phyloP scores from a whole-genome alignment of 2,888 invertebrate species.

The Dusona sp. region DNA sequence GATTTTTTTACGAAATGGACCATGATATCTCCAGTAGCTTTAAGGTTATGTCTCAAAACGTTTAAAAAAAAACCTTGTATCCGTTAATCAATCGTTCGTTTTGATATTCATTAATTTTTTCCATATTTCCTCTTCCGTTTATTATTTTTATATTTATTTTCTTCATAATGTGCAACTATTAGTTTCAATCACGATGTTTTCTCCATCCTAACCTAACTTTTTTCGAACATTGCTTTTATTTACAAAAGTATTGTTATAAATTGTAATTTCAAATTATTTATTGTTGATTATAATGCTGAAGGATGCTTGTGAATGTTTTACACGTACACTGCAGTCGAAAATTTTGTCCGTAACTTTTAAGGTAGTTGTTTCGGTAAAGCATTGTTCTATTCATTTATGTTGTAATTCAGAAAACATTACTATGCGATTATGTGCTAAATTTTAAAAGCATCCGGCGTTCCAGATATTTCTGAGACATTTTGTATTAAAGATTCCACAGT shows the following conservation, averaged over 20 bases:
- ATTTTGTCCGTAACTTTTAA: too few species aligned
- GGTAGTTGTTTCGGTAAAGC: too few species aligned
- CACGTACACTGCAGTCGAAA: too few species aligned
- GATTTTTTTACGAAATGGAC: background rate
- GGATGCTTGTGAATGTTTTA: too few species aligned
- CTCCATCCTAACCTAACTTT: slow-evolving; percentile 24
- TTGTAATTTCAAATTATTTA: too few species aligned
- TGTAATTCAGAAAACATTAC: too few species aligned
- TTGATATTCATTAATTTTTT: background rate
- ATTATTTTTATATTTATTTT: background rate
- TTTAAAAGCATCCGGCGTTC: too few species aligned
- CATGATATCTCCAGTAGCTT: background rate
- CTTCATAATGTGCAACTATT: background rate
- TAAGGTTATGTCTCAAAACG: slow-evolving; percentile 43
- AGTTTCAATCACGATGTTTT: background rate
- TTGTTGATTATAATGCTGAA: too few species aligned
- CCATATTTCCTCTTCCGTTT: background rate
- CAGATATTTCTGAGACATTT: too few species aligned
- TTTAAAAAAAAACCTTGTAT: background rate
- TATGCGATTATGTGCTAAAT: too few species aligned
- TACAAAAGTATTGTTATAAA: background rate
- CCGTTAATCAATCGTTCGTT: background rate
- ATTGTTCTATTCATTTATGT: too few species aligned
- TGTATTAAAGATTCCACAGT: too few species aligned
- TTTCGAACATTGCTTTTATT: background rate